These are phyloP conservation scores for Catostylus mosaicus DNA, from an alignment of 30 jellyfish, hydroid and myxozoan species.

Conservation along the genomic window DNA sequence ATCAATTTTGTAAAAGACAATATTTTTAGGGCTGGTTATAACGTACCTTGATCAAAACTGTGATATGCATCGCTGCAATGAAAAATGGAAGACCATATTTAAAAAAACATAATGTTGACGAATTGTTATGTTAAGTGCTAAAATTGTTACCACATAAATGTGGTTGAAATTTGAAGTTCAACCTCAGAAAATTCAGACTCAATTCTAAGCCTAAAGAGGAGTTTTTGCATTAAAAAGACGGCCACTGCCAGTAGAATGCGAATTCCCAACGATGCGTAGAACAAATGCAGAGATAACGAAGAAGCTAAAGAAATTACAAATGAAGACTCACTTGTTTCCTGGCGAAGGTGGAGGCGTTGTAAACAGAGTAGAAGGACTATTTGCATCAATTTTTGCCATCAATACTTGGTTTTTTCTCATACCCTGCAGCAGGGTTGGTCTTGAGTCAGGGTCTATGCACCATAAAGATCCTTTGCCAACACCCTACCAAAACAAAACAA, in stretches of 20 bases:
- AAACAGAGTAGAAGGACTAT: conserved; percentile 70
- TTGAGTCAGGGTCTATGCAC: conserved; percentile 96
- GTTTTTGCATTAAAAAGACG: no score
- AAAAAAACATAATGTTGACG: no score
- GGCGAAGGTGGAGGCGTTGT: conserved; percentile 92
- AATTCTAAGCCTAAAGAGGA: no score
- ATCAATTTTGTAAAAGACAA: no score
- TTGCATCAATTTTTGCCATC: conserved; percentile 63
- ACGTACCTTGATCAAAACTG: conserved; percentile 48
- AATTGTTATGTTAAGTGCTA: no score
- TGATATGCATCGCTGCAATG: conserved; percentile 31
- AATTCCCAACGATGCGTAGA: background rate
- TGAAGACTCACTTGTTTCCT: conserved; percentile 67
- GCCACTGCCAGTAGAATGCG: no score
- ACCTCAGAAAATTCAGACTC: no score
- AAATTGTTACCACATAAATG: no score
- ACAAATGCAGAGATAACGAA: no score
- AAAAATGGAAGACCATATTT: no score
- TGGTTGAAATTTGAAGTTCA: no score
- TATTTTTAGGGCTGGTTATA: no score
- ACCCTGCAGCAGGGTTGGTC: conserved; percentile 95
- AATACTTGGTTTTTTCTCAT: conserved; percentile 91
- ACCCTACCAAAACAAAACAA: conserved; percentile 46
- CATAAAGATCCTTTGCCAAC: conserved; percentile 98
- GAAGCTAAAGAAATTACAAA: background rate